These are phyloP conservation scores for Strigamia crassipes DNA, from an alignment of 2,888 invertebrate species.

Conservation along the genomic window DNA sequence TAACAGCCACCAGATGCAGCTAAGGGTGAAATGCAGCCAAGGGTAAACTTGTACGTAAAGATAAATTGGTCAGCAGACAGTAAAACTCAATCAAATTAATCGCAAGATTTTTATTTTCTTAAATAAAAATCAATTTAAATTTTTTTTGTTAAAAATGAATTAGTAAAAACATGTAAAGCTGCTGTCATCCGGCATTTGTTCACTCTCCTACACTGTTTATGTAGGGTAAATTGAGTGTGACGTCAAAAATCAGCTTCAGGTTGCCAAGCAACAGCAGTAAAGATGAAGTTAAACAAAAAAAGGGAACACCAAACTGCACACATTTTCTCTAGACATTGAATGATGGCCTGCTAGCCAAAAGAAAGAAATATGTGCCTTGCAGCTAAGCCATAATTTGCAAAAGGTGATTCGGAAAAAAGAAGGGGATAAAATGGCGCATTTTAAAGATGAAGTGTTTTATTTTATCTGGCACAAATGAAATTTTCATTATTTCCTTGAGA, in stretches of 20 bases:
- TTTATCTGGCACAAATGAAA: not conserved
- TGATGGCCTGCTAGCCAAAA: constrained; percentile 35
- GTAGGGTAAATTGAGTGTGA: constrained; percentile 35
- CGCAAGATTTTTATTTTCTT: no score
- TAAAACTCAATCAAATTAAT: not conserved
- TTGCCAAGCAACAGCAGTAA: constrained; percentile 27
- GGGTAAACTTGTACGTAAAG: not conserved
- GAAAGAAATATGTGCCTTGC: constrained; percentile 38
- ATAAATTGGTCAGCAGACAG: not conserved
- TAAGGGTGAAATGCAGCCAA: constrained; percentile 8
- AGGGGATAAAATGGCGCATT: constrained; percentile 29
- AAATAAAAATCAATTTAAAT: not conserved
- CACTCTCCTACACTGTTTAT: not conserved
- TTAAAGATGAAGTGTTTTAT: constrained; percentile 7
- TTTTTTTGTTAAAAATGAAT: not conserved
- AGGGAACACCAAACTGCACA: constrained; percentile 12
- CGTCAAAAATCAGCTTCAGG: constrained; percentile 39
- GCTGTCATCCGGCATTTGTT: constrained; percentile 5
- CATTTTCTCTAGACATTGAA: constrained; percentile 29
- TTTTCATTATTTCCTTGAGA: not conserved
- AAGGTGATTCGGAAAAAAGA: constrained; percentile 32
- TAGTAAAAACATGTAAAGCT: not conserved
- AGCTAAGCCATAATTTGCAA: constrained; percentile 42
- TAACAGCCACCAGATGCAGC: constrained; percentile 36
- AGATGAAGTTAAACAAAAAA: constrained; percentile 33